phyloP scores from a whole-genome alignment of 2,888 invertebrate species.

The Brachynemurus nebulosus region DNA sequence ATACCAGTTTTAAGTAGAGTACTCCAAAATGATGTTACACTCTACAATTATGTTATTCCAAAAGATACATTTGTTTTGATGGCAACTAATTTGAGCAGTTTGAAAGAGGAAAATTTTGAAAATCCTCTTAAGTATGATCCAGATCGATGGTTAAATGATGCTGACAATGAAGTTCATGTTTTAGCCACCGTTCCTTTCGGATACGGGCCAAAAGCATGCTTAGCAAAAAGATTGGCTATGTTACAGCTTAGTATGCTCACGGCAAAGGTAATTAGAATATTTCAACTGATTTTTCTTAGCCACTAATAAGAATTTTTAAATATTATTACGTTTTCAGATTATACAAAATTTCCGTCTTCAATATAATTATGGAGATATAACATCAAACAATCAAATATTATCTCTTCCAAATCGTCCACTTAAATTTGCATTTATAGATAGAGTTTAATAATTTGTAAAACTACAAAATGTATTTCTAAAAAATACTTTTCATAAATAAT shows the following conservation, averaged over 20 bases:
- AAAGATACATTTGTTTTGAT: constrained; percentile 47
- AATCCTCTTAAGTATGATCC: constrained; percentile 45
- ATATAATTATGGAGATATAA: constrained; percentile 51
- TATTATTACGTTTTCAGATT: constrained; percentile 32
- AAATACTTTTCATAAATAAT: too few relatives aligned
- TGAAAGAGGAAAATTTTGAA: constrained; percentile 49
- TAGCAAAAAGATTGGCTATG: constrained; percentile 47
- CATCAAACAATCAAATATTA: constrained; percentile 40
- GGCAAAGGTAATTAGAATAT: constrained; percentile 33
- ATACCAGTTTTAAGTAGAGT: constrained; percentile 48
- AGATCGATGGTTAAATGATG: constrained; percentile 43
- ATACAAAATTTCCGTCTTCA: constrained; percentile 46
- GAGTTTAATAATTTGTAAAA: constrained; percentile 27
- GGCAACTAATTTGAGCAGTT: constrained; percentile 45
- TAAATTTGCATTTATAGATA: constrained; percentile 49
- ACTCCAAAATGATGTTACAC: constrained; percentile 40
- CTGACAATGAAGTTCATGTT: constrained; percentile 31
- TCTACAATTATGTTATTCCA: constrained; percentile 46
- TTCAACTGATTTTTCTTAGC: not conserved
- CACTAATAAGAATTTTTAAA: not conserved
- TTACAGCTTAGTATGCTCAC: constrained; percentile 41
- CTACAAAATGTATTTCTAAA: too few relatives aligned
- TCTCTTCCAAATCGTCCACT: constrained; percentile 44
- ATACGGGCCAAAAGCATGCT: constrained; percentile 44
- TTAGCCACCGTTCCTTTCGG: constrained; percentile 52